A percentile compares a stretch with the other conserved stretches of the same genome.
phyloP scores from a whole-genome alignment of 2,113 vertebrate species.

The Toxostoma redivivum region DNA sequence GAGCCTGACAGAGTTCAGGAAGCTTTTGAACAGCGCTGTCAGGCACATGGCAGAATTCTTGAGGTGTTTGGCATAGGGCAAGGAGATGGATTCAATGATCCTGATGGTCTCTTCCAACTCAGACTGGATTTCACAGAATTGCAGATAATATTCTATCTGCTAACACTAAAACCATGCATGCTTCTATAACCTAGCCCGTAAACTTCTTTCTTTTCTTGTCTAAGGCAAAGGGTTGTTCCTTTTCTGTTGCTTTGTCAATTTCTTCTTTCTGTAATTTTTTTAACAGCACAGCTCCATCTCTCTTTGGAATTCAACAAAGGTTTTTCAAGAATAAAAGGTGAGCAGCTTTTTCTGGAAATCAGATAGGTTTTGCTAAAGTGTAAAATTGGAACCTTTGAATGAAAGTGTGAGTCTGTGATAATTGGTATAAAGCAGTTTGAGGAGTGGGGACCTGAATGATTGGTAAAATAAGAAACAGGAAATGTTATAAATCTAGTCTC shows the following conservation, averaged over 20 bases:
- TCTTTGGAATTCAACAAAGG: background rate
- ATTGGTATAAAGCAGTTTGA: background rate
- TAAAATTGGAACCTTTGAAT: background rate
- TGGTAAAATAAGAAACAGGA: background rate
- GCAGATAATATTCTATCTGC: background rate
- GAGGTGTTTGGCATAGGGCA: background rate
- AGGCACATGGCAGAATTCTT: background rate
- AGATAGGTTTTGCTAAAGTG: background rate
- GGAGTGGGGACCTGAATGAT: background rate
- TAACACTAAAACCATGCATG: background rate
- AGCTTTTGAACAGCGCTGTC: background rate
- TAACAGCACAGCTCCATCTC: background rate
- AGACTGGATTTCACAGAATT: background rate
- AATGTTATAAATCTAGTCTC: background rate
- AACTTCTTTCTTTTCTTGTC: background rate
- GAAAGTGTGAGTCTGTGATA: background rate
- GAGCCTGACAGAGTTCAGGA: background rate
- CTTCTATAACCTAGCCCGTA: background rate
- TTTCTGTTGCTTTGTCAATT: background rate
- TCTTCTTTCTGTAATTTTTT: background rate
- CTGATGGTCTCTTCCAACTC: background rate
- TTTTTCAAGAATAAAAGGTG: background rate
- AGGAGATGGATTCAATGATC: fast-evolving
- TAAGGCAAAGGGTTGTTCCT: background rate
- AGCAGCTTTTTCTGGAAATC: background rate